phyloP scores from a whole-genome alignment of 2,113 vertebrate genomes.

The Charadrius vociferus region DNA sequence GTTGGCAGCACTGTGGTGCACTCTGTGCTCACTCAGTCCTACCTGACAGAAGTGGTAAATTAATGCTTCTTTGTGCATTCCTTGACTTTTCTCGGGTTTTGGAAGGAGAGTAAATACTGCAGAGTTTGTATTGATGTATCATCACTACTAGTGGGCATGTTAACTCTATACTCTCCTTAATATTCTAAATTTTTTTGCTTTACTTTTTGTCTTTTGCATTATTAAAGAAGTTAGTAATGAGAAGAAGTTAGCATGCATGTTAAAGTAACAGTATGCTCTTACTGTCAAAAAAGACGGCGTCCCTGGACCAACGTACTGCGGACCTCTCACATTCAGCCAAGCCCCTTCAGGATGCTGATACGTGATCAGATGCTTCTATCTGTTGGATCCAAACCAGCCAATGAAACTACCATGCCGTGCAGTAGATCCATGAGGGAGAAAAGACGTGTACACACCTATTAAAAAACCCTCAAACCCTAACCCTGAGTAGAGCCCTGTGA shows the following conservation, averaged over 20 bases:
- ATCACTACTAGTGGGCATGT: not conserved
- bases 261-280: constrained; percentile 1
- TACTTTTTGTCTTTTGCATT: not conserved
- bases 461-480: not conserved
- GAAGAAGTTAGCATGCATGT: not conserved
- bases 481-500: not conserved
- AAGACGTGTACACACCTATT: not conserved
- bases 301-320: not conserved
- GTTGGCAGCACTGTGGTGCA: not conserved
- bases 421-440: constrained; percentile 46
- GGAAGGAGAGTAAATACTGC: not conserved
- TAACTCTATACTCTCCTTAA: not conserved
- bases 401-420: constrained; percentile 15
- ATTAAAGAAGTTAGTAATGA: not conserved
- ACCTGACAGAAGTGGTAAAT: not conserved
- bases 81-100: not conserved
- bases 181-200: not conserved
- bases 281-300: constrained; percentile 47
- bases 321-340: constrained; percentile 17
- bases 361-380: constrained; percentile 36
- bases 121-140: not conserved
- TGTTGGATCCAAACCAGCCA: constrained; percentile 47
- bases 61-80: not conserved
- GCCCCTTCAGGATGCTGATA: constrained; percentile 39
- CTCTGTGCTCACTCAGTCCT: not conserved